A percentile compares a stretch with the other conserved stretches of the same genome.
These are phyloP conservation scores for Urocitellus parryii DNA, from an alignment of 2,113 vertebrate genomes.

Conservation along the genomic window DNA sequence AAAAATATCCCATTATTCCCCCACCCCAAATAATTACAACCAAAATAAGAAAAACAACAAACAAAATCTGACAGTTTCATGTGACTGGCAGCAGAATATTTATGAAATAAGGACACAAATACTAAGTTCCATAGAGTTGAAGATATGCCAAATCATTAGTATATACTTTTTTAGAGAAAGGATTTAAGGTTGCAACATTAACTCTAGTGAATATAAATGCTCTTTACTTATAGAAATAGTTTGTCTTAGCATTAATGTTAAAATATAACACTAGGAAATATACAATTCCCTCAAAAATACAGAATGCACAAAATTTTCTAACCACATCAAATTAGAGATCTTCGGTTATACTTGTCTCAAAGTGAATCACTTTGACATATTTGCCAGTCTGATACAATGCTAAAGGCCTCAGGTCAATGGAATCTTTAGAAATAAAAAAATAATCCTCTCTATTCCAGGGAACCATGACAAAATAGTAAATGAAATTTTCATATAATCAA, in stretches of 20 bases:
- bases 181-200: not conserved
- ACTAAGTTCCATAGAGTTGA: not conserved
- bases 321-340: not conserved
- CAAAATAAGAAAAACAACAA: not conserved
- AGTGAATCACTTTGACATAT: not conserved
- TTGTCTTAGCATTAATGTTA: not conserved
- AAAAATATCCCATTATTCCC: not conserved
- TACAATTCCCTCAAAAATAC: not conserved
- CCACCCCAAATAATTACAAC: not conserved
- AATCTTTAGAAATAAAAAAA: not conserved
- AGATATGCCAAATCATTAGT: not conserved
- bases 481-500: not conserved
- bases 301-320: not conserved
- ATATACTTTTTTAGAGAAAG: not conserved
- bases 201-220: not conserved
- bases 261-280: not conserved
- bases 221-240: not conserved
- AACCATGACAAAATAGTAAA: not conserved
- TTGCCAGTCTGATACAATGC: not conserved
- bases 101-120: not conserved
- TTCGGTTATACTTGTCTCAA: not conserved
- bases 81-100: not conserved
- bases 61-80: not conserved
- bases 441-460: not conserved
- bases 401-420: not conserved